Evolutionary conservation across 1,140 invertebrate genomes (phyloP), one percentile per base, ranked within the genome.

Genomic region (Papilio aristodemus): DNA sequence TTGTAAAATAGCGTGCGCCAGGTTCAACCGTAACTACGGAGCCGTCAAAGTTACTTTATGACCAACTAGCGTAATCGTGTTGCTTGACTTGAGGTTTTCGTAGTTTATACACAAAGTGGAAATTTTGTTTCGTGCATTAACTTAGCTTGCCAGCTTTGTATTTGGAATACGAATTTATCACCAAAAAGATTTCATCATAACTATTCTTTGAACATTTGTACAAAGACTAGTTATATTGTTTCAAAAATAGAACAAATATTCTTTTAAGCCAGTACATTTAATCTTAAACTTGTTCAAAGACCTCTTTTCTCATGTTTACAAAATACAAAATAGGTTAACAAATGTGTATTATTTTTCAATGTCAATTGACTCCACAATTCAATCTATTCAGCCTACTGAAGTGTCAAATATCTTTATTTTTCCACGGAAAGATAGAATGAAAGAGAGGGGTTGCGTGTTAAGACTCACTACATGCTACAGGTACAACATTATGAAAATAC

Each of bases 331-430:
- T 13, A 22, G 19, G 19, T 32, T 3, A 32, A 11, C 4, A 54
- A 54, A 54, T 22, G 17, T 11, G 13, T 10, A 10, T 25, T 54
- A 25, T 14, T 41, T 66, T 69, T 11, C 54, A 46, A 69, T 69
- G 54, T 59, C 54, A 69, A 60, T 22, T 39, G 19, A 62, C 62
- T 77, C 71, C 54, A 69, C 69, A 54, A 72, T 73, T 75, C 68
- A 71, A 73, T 75, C 75, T 73, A 73, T 67, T 25, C 19, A 46
- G n/a, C 43, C 19, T 4, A 22, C 7, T 46, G n/a, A n/a, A n/a
- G n/a, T n/a, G n/a, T n/a, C n/a, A n/a, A n/a, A n/a, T n/a, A n/a
- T n/a, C n/a, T n/a, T n/a, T n/a, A n/a, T n/a, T n/a, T n/a, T n/a
- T n/a, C n/a, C n/a, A n/a, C n/a, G n/a, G 46, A 54, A 54, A 54